These are phyloP conservation scores for Arctocebus calabarensis DNA, from an alignment of 2,797 vertebrate genomes.

Conservation along the genomic window DNA sequence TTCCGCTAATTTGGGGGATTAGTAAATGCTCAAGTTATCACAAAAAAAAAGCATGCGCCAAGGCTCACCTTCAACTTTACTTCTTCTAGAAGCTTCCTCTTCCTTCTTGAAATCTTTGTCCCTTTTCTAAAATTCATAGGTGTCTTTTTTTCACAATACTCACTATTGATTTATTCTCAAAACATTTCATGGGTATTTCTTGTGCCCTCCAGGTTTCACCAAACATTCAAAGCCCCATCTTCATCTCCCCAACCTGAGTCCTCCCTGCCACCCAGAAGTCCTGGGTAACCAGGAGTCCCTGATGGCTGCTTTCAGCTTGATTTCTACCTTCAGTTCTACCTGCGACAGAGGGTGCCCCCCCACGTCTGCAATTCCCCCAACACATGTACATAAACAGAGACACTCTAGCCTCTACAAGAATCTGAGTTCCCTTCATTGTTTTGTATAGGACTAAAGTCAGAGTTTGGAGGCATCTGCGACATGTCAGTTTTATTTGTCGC, in stretches of 20 bases:
- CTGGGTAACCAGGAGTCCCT: background rate
- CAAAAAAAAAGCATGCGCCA: background rate
- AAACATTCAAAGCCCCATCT: background rate
- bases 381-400: background rate
- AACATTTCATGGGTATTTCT: background rate
- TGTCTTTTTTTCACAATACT: background rate
- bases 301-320: background rate
- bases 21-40: background rate
- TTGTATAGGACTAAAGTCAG: background rate
- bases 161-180: background rate
- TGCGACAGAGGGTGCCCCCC: fast-evolving
- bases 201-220: background rate
- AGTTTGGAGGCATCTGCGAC: background rate
- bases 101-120: background rate
- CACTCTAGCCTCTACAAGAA: background rate
- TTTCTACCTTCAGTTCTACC: background rate
- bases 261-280: background rate
- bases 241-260: background rate
- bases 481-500: background rate
- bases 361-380: background rate
- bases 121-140: background rate
- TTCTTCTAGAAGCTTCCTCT: background rate
- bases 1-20: background rate
- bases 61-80: background rate
- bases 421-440: background rate